Base-by-base conservation (phyloP, 2,888 invertebrate species). In the Ethmia dodecea region DNA sequence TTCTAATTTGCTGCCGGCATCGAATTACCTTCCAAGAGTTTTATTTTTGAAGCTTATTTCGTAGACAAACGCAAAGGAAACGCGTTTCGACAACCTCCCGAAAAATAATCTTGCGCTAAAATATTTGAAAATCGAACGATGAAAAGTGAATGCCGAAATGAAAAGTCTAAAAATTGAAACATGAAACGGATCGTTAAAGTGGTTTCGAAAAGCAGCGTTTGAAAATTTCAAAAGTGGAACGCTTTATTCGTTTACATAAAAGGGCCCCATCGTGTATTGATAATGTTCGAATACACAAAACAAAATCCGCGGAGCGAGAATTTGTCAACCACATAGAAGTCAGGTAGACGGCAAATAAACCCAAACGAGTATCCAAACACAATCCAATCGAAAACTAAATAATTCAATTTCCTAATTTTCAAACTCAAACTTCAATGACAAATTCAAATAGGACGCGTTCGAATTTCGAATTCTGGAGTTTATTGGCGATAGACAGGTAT, bases 331-430 rank as follows among this genome's bases (percentile, higher is more conserved):
- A 28, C 42, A 47, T 42, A 43, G 37, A 45, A 49, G 42, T 47
- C 60, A 62, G 63, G 60, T 60, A 60, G 51, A 50, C 37, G 44
- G 46, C 59, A 59, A 68, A 76, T 72, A 70, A 72, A 71, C 70
- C 65, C 60, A 55, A 60, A 61, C 63, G 51, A 55, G 55, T 54
- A 65, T 59, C 69, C 70, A 59, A 71, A 76, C 72, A 63, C 60
- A 70, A 62, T 66, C 72, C 75, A 72, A 80, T 78, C 77, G 77
- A 52, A 70, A 83, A 84, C 83, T 81, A 80, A 78, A 83, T 84
- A 84, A 84, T 79, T 75, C 67, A 80, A 79, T 83, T 77, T 50
- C 45, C 55, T 60, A 58, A 60, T 62, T 60, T 52, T 43, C 53
- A 59, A 62, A 52, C 58, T 62, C 75, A 72, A 75, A 83, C 68